Percentiles rank a stretch among this genome's conserved stretches.
Conservation (phyloP, 2,797 vertebrate genomes). For the Lutjanus campechanus region DNA sequence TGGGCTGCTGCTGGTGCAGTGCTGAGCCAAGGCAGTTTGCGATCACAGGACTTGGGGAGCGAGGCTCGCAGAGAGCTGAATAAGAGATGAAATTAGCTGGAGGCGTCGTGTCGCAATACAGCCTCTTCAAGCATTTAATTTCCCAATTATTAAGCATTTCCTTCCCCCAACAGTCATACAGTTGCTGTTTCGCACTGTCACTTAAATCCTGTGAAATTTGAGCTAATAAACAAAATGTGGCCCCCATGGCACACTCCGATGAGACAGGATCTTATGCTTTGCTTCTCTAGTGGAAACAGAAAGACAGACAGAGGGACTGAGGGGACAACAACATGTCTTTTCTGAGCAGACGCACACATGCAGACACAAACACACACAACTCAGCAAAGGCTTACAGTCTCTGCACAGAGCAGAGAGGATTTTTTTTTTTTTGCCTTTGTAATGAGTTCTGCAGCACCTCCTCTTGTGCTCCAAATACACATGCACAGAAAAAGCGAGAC, state of each 20-base stretch:
- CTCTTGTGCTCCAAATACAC: slow-evolving; percentile 31
- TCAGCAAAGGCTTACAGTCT: slow-evolving; percentile 16
- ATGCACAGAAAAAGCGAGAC: slow-evolving; percentile 19
- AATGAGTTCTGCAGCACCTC: slow-evolving; percentile 45
- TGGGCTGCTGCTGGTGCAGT: slow-evolving; percentile 53
- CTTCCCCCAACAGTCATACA: slow-evolving; percentile 27
- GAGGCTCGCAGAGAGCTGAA: slow-evolving; percentile 52
- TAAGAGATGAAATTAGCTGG: slow-evolving; percentile 65
- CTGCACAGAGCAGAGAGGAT: slow-evolving; percentile 21
- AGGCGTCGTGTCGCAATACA: slow-evolving; percentile 43
- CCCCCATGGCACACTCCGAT: slow-evolving; percentile 29
- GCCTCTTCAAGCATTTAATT: slow-evolving; percentile 74
- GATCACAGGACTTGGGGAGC: slow-evolving; percentile 41
- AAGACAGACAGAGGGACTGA: slow-evolving; percentile 3
- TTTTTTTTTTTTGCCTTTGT: slow-evolving; percentile 40
- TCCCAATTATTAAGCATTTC: slow-evolving; percentile 68
- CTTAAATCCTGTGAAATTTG: slow-evolving; percentile 54
- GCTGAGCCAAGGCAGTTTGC: slow-evolving; percentile 38
- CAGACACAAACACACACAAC: slow-evolving; percentile 22
- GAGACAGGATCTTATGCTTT: slow-evolving; percentile 28
- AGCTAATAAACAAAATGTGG: slow-evolving; percentile 60
- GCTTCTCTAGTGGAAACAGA: slow-evolving; percentile 29
- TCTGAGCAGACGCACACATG: slow-evolving; percentile 25
- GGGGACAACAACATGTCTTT: slow-evolving; percentile 21
- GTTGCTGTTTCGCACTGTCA: slow-evolving; percentile 65